Conservation (phyloP, 2,113 vertebrate species). For the Gasterosteus aculeatus region DNA sequence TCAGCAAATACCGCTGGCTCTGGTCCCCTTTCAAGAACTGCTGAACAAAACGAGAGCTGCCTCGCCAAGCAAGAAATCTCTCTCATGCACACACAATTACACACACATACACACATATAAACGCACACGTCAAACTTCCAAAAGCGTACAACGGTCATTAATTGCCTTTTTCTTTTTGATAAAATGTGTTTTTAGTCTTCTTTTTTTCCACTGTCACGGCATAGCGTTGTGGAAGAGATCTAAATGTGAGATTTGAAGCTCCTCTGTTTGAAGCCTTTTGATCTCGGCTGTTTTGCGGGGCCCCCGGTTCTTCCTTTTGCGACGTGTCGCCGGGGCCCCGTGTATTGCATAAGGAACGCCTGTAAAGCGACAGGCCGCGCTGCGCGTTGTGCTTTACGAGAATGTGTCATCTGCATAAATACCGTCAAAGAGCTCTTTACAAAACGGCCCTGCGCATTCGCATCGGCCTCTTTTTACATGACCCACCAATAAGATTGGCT, state of each 20-base stretch:
- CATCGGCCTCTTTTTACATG: constrained; percentile 63
- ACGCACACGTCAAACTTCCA: constrained; percentile 27
- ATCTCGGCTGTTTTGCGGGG: constrained; percentile 81
- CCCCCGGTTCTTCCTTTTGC: constrained; percentile 72
- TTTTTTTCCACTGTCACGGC: constrained; percentile 68
- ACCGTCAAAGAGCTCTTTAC: constrained; percentile 66
- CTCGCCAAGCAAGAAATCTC: constrained; percentile 58
- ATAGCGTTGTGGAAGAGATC: constrained; percentile 85
- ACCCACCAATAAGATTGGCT: constrained; percentile 55
- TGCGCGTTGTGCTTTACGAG: constrained; percentile 75
- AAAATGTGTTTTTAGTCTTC: constrained; percentile 76
- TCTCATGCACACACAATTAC: constrained; percentile 14
- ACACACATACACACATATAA: background rate
- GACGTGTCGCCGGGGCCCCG: constrained; percentile 69
- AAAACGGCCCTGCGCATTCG: constrained; percentile 69
- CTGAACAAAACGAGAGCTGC: constrained; percentile 53
- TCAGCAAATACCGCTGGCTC: constrained; percentile 25
- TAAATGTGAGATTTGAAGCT: constrained; percentile 87
- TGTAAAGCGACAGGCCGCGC: constrained; percentile 69
- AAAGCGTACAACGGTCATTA: constrained; percentile 79
- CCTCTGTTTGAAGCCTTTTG: constrained; percentile 86
- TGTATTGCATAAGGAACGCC: constrained; percentile 72
- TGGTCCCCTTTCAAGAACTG: constrained; percentile 53
- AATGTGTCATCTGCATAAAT: constrained; percentile 81
- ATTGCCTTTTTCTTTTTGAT: constrained; percentile 84